These are phyloP conservation scores for Scomberomorus guttatus DNA, from an alignment of 2,797 vertebrate species.

Conservation along the genomic window DNA sequence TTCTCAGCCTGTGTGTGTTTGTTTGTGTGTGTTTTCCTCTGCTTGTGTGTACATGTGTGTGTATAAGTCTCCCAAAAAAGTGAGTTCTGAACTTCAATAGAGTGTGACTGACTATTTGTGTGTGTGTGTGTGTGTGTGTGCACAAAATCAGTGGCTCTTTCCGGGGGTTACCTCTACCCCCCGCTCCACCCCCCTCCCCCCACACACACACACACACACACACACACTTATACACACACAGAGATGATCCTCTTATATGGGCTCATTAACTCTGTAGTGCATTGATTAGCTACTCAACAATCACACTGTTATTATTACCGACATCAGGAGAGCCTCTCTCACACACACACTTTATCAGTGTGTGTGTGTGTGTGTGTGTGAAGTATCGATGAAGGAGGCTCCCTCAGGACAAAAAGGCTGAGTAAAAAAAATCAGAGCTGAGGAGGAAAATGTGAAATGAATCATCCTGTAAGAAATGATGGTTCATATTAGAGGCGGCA, in stretches of 20 bases:
- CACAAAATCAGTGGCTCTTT: slow-evolving; percentile 30
- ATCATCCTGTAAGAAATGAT: too few species aligned
- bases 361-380: background rate
- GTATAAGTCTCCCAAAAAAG: background rate
- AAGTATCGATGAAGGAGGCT: slow-evolving; percentile 15
- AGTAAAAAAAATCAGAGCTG: background rate
- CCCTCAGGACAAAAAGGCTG: slow-evolving; percentile 4
- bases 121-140: background rate
- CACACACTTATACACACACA: slow-evolving; percentile 27
- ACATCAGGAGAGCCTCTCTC: slow-evolving; percentile 43
- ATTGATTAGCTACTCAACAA: slow-evolving; percentile 72
- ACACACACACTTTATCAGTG: too few species aligned
- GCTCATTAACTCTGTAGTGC: slow-evolving; percentile 64
- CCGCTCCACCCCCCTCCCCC: background rate
- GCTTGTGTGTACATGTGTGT: background rate
- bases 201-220: slow-evolving; percentile 11
- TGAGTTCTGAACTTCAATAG: background rate
- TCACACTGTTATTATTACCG: slow-evolving; percentile 61
- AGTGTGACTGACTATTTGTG: background rate
- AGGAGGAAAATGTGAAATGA: background rate
- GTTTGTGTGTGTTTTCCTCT: background rate
- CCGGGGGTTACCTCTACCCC: slow-evolving; percentile 36
- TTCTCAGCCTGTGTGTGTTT: background rate
- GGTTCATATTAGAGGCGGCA: too few species aligned
- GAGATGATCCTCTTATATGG: slow-evolving; percentile 6